phyloP scores from a whole-genome alignment of 2,113 vertebrate genomes.

The human region GRCh38 chr5:44243001-44243500 shows the following conservation, averaged over 20 bases:
- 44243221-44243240: not conserved
- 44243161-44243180: not conserved
- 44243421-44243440: too few species aligned
- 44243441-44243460: too few species aligned
- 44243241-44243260: not conserved
- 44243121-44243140: too few species aligned
- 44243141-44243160: not conserved
- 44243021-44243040: not conserved
- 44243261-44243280: not conserved
- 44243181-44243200: not conserved
- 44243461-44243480: too few species aligned
- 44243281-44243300: not conserved
- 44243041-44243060: not conserved
- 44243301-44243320: not conserved
- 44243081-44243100: not conserved
- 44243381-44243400: too few species aligned
- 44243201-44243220: not conserved
- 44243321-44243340: not conserved
- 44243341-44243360: not conserved
- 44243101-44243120: too few species aligned
- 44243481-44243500: too few species aligned
- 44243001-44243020: not conserved
- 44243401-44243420: too few species aligned
- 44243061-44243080: not conserved
- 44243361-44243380: not conserved